Evolutionary conservation across 1,140 invertebrate genomes (phyloP), one percentile per base, ranked within the genome.

Genomic region (Microvelia longipes): DNA sequence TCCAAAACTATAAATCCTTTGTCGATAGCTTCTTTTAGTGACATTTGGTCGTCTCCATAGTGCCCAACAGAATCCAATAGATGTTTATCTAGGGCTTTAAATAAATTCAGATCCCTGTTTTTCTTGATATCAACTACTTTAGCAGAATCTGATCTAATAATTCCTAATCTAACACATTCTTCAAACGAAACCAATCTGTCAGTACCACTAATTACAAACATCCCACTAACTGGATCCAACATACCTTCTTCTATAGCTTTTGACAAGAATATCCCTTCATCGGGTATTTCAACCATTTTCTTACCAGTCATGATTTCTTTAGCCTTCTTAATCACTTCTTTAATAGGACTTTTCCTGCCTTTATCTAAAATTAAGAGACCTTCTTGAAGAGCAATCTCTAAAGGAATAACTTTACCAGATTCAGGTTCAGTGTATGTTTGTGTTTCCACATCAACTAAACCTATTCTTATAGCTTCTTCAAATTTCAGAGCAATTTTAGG

Each of bases 151-250:
- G 89, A 85, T 79, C 94, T 88, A 62, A 98, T 90, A 14, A 96
- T 88, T 75, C 90, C 87, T 66, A 93, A 81, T 74, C 88, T 87
- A 29, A 96, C 81, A 74, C 93, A 94, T 79, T 96, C 92, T 79
- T 92, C 85, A 73, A 98, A 89, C 70, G 91, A 90, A 2, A 95
- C 85, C 29, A 91, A 80, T 75, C 90, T 84, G 77, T 94, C 91
- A 1, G 91, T 92, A 29, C 89, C 89, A 50, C 93, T 92, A 74
- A 97, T 91, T 67, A 88, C 88, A 76, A 96, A 94, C 1, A 93
- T 81, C 1, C 93, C 93, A 2, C 86, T 88, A 1, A 85, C 82
- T 0, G 91, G 85, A 80, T 96, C 89, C 73, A 94, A 91, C 1
- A 94, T 78, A 62, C 85, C 84, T 77, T 87, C 84, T 29, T 88